Percentiles rank a stretch among this genome's conserved stretches.
Evolutionary conservation across 2,113 vertebrate species (phyloP).

Genomic region (Fregetta grallaria): DNA sequence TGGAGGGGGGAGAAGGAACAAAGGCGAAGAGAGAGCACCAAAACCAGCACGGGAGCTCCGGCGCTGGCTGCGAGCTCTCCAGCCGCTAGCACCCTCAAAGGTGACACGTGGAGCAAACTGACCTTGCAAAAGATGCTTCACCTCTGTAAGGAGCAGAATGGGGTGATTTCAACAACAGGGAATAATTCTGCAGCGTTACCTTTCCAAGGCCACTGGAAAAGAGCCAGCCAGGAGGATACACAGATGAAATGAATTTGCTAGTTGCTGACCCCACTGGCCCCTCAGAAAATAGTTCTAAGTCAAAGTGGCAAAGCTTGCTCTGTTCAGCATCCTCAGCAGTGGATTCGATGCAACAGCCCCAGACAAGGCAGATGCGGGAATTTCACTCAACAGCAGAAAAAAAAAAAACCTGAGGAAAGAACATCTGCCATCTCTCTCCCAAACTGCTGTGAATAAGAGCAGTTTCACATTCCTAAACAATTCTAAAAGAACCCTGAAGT

Average conservation of each 20-base stretch:
- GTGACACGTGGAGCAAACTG: neutral
- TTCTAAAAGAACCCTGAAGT: neutral
- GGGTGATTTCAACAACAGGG: neutral
- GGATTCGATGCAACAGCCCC: neutral
- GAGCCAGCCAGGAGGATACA: neutral
- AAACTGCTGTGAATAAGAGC: neutral
- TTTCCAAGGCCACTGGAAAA: neutral
- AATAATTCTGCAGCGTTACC: neutral
- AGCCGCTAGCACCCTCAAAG: neutral
- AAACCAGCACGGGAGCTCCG: neutral
- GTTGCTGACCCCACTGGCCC: neutral
- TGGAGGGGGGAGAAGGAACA: neutral
- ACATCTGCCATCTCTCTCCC: neutral
- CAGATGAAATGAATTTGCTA: neutral
- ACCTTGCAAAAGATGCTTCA: neutral
- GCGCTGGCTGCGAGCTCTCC: rapidly evolving
- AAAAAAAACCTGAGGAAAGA: neutral
- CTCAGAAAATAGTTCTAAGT: neutral
- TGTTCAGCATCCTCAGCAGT: neutral
- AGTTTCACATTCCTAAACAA: neutral
- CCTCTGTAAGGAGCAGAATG: neutral
- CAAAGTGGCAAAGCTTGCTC: neutral
- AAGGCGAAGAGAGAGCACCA: neutral
- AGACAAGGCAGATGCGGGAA: neutral
- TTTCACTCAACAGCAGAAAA: neutral